phyloP scores from a whole-genome alignment of 2,797 vertebrate species.

The Buceros bicornis region DNA sequence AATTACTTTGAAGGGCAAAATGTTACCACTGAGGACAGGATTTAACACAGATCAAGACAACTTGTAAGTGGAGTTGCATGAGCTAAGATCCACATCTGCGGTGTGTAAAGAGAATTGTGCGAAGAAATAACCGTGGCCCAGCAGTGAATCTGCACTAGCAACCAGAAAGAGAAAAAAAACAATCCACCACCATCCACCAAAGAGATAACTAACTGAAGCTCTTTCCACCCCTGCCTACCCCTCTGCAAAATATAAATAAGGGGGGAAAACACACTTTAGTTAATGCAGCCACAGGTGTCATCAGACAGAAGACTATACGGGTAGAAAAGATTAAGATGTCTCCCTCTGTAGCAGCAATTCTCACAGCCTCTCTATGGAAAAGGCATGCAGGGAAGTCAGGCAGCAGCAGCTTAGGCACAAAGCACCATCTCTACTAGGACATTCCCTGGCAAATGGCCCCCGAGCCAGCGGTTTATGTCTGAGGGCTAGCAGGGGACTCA shows the following conservation, averaged over 20 bases:
- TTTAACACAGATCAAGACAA: background rate
- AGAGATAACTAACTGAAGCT: background rate
- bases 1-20: background rate
- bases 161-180: background rate
- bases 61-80: background rate
- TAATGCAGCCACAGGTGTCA: background rate
- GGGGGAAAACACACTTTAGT: background rate
- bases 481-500: background rate
- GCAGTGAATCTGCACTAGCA: background rate
- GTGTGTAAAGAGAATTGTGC: background rate
- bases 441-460: background rate
- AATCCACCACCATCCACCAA: background rate
- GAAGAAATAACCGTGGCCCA: background rate
- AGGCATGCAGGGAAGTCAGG: background rate
- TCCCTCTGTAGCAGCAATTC: background rate
- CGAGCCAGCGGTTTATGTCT: background rate
- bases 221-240: background rate
- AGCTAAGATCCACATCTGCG: background rate
- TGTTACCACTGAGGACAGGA: background rate
- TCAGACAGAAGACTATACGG: slow-evolving; percentile 15
- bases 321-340: background rate
- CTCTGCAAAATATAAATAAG: background rate
- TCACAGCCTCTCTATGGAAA: background rate
- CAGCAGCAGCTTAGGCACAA: background rate
- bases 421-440: background rate